Evolutionary conservation across 2,113 vertebrate species (phyloP).

Genomic region (Poicephalus meyeri): DNA sequence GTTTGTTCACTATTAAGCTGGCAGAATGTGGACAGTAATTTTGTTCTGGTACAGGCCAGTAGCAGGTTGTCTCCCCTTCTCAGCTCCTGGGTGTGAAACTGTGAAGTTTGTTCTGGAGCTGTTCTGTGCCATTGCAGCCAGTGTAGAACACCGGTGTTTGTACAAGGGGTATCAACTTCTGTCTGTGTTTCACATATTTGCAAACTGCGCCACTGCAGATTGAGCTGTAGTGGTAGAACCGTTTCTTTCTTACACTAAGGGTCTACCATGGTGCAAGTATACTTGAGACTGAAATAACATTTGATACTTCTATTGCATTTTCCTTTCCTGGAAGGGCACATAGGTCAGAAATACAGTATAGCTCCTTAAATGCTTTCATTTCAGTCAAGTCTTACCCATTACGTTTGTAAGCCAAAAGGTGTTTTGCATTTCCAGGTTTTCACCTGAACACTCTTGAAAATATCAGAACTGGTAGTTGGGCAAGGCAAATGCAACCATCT

Average conservation of each 20-base stretch:
- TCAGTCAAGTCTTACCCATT: background rate
- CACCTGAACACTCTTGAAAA: background rate
- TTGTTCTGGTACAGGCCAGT: background rate
- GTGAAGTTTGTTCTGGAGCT: background rate
- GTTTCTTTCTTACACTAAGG: background rate
- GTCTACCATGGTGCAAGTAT: background rate
- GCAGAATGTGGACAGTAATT: background rate
- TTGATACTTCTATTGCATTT: background rate
- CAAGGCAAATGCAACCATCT: background rate
- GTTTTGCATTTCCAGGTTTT: background rate
- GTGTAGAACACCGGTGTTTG: background rate
- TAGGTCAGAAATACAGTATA: background rate
- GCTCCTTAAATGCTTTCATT: background rate
- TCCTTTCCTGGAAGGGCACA: background rate
- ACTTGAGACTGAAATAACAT: background rate
- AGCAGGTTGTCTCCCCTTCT: background rate
- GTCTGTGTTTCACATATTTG: background rate
- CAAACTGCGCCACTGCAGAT: background rate
- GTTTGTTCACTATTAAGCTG: background rate
- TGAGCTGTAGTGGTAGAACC: background rate
- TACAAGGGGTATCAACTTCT: background rate
- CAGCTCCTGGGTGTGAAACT: background rate
- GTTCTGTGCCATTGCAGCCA: background rate
- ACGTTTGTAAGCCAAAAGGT: background rate
- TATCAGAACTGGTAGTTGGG: background rate